Evolutionary conservation across 2,113 vertebrate species (phyloP).

Genomic region (Melanotaenia duboulayi): DNA sequence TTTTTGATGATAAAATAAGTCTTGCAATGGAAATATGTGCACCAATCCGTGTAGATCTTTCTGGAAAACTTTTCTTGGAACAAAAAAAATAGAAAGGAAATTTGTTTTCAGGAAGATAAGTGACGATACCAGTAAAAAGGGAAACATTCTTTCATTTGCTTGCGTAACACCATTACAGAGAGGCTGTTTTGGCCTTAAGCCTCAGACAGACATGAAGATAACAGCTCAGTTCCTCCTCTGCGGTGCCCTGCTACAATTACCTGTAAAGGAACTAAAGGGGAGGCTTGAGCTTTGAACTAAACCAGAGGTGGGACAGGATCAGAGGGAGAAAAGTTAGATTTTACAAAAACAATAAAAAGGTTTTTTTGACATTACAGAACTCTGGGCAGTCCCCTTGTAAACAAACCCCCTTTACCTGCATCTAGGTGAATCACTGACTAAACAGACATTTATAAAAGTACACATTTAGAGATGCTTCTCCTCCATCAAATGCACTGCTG

Average conservation of each 20-base stretch:
- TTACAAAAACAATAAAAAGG: slow-evolving; percentile 7
- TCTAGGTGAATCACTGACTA: slow-evolving; percentile 53
- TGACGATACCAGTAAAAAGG: slow-evolving; percentile 61
- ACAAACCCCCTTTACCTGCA: slow-evolving; percentile 41
- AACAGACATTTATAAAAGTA: slow-evolving; percentile 5
- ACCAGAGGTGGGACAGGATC: slow-evolving; percentile 49
- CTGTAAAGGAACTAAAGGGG: slow-evolving; percentile 52
- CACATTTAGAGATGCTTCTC: background rate
- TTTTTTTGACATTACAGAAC: slow-evolving; percentile 35
- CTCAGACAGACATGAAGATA: slow-evolving; percentile 43
- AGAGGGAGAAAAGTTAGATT: slow-evolving; percentile 56
- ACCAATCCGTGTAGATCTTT: slow-evolving; percentile 6
- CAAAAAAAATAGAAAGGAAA: slow-evolving; percentile 27
- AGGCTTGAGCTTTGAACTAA: slow-evolving; percentile 47
- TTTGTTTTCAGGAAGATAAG: slow-evolving; percentile 56
- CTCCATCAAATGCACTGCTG: slow-evolving; percentile 2
- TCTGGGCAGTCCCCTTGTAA: slow-evolving; percentile 52
- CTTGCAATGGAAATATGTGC: background rate
- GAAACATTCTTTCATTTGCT: slow-evolving; percentile 68
- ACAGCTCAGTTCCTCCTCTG: slow-evolving; percentile 40
- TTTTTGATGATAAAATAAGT: background rate
- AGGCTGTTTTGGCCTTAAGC: slow-evolving; percentile 69
- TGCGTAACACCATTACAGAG: slow-evolving; percentile 75
- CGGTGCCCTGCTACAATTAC: slow-evolving; percentile 48
- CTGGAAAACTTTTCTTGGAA: slow-evolving; percentile 9